Evolutionary conservation across 2,888 invertebrate species (phyloP).

Genomic region (Liodrosophila aerea): DNA sequence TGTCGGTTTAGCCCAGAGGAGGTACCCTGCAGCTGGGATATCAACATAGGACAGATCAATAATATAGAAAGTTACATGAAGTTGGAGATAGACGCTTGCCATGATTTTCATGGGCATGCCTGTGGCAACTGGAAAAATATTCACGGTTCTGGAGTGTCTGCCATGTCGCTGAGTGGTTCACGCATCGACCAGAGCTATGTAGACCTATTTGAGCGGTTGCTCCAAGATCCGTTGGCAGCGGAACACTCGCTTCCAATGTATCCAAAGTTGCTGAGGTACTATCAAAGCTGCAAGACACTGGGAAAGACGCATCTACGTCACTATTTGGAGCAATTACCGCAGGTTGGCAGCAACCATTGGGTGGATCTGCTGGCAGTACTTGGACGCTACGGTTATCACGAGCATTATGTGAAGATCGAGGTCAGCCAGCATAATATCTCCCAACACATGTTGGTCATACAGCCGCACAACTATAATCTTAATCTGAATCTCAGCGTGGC

Average conservation of each 20-base stretch:
- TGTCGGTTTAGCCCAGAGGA: slow-evolving; percentile 43
- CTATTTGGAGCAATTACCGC: slow-evolving; percentile 55
- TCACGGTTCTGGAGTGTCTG: slow-evolving; percentile 44
- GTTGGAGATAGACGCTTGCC: slow-evolving; percentile 60
- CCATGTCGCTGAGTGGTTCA: slow-evolving; percentile 62
- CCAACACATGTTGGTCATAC: slow-evolving; percentile 54
- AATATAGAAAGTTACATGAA: slow-evolving; percentile 58
- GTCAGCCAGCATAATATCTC: slow-evolving; percentile 63
- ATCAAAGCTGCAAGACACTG: slow-evolving; percentile 49
- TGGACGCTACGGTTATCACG: slow-evolving; percentile 69
- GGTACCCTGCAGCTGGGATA: slow-evolving; percentile 49
- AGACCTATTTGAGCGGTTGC: slow-evolving; percentile 51
- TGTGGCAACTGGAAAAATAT: no score
- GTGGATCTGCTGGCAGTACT: slow-evolving; percentile 52
- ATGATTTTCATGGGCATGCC: slow-evolving; percentile 74
- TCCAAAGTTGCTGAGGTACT: slow-evolving; percentile 65
- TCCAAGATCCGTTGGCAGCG: slow-evolving; percentile 3
- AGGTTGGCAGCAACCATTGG: slow-evolving; percentile 64
- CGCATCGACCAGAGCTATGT: slow-evolving; percentile 60
- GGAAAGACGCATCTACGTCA: slow-evolving; percentile 34
- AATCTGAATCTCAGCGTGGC: slow-evolving; percentile 45
- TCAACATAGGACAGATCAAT: slow-evolving; percentile 62
- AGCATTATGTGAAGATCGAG: slow-evolving; percentile 60
- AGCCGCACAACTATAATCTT: slow-evolving; percentile 58
- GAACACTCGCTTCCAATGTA: slow-evolving; percentile 45